Evolutionary conservation across 2,113 vertebrate species (phyloP).

Genomic region (Leptobrachium leishanense): DNA sequence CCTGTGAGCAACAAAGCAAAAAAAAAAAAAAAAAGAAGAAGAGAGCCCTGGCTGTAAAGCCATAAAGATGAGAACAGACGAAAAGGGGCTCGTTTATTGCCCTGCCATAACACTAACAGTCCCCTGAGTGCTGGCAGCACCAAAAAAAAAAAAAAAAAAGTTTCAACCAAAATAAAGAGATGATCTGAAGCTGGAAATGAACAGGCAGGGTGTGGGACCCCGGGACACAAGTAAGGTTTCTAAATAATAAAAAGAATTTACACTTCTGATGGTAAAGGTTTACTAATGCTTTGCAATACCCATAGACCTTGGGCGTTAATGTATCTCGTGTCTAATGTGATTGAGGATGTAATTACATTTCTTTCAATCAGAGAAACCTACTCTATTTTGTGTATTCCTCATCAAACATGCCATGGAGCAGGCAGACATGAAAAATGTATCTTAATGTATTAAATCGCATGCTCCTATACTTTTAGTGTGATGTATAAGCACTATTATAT

Average conservation of each 20-base stretch:
- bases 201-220: conserved; percentile 16
- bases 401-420: no score
- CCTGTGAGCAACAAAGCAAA: conserved; percentile 80
- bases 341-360: no score
- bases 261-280: background rate
- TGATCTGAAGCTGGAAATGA: conserved; percentile 36
- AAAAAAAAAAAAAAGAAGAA: conserved; percentile 14
- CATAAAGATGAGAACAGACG: conserved; percentile 71
- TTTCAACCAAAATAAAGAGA: conserved; percentile 61
- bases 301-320: background rate
- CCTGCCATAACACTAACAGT: conserved; percentile 66
- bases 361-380: no score
- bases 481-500: no score
- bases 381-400: no score
- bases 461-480: no score
- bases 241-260: background rate
- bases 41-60: conserved; percentile 72
- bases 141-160: conserved; percentile 63
- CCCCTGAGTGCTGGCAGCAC: conserved; percentile 62
- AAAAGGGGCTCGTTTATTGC: conserved; percentile 67
- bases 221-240: conserved; percentile 7
- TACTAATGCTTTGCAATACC: background rate
- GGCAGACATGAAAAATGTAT: no score
- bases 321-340: background rate
- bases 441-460: no score